phyloP scores from a whole-genome alignment of 2,888 invertebrate genomes.

The Microchrysa polita region DNA sequence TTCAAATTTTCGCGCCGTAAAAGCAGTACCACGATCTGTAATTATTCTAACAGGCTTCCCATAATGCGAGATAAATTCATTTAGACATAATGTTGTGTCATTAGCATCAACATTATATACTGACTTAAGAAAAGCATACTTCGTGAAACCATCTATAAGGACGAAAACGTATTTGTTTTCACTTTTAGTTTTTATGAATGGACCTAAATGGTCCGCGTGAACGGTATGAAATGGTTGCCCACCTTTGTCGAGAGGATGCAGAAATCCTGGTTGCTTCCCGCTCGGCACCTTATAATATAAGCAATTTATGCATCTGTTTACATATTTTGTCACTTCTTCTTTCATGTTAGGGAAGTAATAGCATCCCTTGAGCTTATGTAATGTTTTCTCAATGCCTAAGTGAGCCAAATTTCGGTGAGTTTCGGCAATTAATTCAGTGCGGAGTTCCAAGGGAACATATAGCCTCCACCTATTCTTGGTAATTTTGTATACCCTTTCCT shows the following conservation, averaged over 20 bases:
- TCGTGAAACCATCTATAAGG: too few relatives aligned
- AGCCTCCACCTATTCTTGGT: too few relatives aligned
- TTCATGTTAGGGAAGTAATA: constrained; percentile 37
- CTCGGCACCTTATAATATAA: background rate
- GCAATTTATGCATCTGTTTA: constrained; percentile 19
- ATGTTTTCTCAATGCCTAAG: background rate
- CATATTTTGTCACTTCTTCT: background rate
- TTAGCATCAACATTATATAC: background rate
- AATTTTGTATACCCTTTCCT: too few relatives aligned
- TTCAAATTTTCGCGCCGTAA: background rate
- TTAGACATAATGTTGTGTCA: background rate
- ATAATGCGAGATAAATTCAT: background rate
- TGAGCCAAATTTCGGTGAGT: background rate
- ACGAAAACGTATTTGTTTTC: too few relatives aligned
- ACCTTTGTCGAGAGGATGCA: constrained; percentile 18
- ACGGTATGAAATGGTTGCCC: constrained; percentile 6
- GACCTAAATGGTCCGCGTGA: too few relatives aligned
- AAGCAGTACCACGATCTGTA: background rate
- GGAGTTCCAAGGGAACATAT: too few relatives aligned
- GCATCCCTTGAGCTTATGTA: background rate
- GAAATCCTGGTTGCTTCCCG: background rate
- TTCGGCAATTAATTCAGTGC: too few relatives aligned
- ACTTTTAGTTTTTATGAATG: too few relatives aligned
- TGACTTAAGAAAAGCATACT: background rate
- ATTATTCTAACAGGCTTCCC: background rate